Evolutionary conservation across 2,797 vertebrate species (phyloP).

Genomic region (Nyctibius grandis): DNA sequence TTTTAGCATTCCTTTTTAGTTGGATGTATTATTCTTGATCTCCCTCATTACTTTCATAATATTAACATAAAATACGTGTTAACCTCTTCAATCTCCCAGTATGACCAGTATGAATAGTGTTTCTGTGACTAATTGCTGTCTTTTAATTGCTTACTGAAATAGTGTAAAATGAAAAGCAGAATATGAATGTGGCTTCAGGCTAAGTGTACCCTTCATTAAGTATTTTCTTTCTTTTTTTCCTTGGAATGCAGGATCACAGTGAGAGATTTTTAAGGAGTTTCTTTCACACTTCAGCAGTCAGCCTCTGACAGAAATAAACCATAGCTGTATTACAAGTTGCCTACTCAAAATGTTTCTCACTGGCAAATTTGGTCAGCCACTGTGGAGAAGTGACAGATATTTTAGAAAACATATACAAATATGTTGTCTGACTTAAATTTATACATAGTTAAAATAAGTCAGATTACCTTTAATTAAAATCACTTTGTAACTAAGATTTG

Average conservation of each 20-base stretch:
- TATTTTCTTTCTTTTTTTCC: slow-evolving; percentile 46
- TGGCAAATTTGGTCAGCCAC: slow-evolving; percentile 69
- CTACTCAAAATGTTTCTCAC: slow-evolving; percentile 72
- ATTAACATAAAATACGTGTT: slow-evolving; percentile 62
- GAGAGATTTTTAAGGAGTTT: slow-evolving; percentile 82
- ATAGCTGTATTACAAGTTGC: slow-evolving; percentile 69
- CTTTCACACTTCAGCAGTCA: slow-evolving; percentile 78
- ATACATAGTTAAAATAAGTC: not conserved
- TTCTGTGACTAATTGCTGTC: slow-evolving; percentile 64
- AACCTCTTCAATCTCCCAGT: slow-evolving; percentile 49
- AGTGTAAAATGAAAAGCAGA: slow-evolving; percentile 45
- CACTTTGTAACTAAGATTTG: not conserved
- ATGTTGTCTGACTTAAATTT: slow-evolving; percentile 8
- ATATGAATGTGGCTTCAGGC: slow-evolving; percentile 65
- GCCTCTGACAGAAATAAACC: slow-evolving; percentile 75
- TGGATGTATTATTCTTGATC: slow-evolving; percentile 2
- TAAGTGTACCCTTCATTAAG: slow-evolving; percentile 70
- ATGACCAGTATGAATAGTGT: slow-evolving; percentile 48
- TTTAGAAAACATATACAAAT: slow-evolving; percentile 60
- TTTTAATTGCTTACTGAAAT: slow-evolving; percentile 62
- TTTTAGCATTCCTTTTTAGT: slow-evolving; percentile 4
- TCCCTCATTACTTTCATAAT: slow-evolving; percentile 59
- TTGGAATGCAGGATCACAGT: slow-evolving; percentile 73
- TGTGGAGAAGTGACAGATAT: slow-evolving; percentile 62
- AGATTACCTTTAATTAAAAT: slow-evolving; percentile 24